phyloP scores from a whole-genome alignment of 1,140 invertebrate species.

The Melipona quadrifasciata region DNA sequence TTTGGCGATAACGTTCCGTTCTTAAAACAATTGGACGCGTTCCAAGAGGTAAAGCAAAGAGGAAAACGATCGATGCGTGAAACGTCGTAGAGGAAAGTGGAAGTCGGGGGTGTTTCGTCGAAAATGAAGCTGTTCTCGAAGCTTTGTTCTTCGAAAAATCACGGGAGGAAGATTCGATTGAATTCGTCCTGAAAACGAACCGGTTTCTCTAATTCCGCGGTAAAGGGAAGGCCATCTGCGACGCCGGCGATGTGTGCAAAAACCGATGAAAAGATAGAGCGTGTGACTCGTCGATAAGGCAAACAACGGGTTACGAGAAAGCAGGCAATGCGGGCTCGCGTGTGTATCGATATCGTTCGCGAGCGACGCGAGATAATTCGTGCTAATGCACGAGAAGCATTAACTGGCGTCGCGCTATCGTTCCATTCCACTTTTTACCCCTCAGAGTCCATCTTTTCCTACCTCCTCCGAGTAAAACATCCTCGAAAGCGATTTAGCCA shows the following conservation, averaged over 20 bases:
- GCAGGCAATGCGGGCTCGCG: constrained; percentile 22
- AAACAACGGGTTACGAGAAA: constrained; percentile 39
- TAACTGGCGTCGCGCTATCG: constrained; percentile 19
- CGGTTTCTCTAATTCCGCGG: background rate
- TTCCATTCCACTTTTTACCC: constrained; percentile 29
- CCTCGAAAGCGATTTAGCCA: background rate
- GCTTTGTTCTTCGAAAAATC: too few relatives aligned
- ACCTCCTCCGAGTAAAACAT: background rate
- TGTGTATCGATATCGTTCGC: constrained; percentile 20
- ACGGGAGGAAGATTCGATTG: background rate
- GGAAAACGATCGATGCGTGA: constrained; percentile 49
- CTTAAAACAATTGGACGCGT: constrained; percentile 21
- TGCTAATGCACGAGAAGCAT: constrained; percentile 37
- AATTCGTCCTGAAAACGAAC: background rate
- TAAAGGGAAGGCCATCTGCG: background rate
- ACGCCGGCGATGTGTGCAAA: background rate
- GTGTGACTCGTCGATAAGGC: background rate
- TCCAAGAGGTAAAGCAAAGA: constrained; percentile 52
- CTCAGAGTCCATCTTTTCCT: background rate
- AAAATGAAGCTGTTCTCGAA: background rate
- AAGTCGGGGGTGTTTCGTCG: background rate
- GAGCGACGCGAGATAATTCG: constrained; percentile 40
- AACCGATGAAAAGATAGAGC: constrained; percentile 4
- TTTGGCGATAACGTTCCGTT: background rate
- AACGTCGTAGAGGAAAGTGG: too few relatives aligned